Conservation (phyloP, 2,113 vertebrate species). For the Epinephelus lanceolatus region DNA sequence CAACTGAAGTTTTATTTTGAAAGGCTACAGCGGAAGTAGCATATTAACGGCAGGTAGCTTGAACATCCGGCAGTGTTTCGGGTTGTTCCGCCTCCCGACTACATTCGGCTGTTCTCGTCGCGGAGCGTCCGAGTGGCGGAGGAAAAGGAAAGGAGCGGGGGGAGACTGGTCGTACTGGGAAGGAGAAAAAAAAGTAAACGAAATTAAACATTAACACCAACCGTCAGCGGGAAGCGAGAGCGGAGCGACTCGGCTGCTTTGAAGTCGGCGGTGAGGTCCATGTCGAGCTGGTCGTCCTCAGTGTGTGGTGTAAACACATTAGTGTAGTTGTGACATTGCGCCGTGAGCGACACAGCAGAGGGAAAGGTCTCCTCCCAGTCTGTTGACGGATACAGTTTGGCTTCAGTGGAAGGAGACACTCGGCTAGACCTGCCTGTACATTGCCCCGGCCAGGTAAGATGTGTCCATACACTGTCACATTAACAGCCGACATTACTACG, state of each 20-base stretch:
- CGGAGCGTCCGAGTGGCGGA: slow-evolving; percentile 52
- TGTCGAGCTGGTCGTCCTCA: slow-evolving; percentile 10
- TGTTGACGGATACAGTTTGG: slow-evolving; percentile 76
- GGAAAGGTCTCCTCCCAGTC: slow-evolving; percentile 77
- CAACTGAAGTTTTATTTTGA: slow-evolving; percentile 47
- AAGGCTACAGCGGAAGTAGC: slow-evolving; percentile 21
- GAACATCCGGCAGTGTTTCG: slow-evolving; percentile 26
- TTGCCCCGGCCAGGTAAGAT: slow-evolving; percentile 75
- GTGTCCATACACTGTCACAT: slow-evolving; percentile 19
- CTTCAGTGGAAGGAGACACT: slow-evolving; percentile 62
- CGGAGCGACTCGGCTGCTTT: slow-evolving; percentile 1
- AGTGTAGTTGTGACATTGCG: slow-evolving; percentile 62
- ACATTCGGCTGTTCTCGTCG: slow-evolving; percentile 67
- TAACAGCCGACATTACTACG: not conserved
- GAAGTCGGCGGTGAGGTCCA: slow-evolving; percentile 33
- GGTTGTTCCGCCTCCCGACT: slow-evolving; percentile 62
- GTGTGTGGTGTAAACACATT: slow-evolving; percentile 54
- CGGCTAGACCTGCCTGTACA: slow-evolving; percentile 41
- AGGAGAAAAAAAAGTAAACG: slow-evolving; percentile 47
- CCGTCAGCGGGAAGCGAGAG: slow-evolving; percentile 36
- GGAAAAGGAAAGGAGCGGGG: slow-evolving; percentile 43
- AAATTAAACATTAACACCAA: slow-evolving; percentile 21
- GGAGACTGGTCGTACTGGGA: slow-evolving; percentile 11
- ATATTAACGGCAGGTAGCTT: not conserved
- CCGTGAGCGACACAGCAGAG: slow-evolving; percentile 52